Evolutionary conservation across 2,113 vertebrate species (phyloP).

Genomic region (Engystomops pustulosus): DNA sequence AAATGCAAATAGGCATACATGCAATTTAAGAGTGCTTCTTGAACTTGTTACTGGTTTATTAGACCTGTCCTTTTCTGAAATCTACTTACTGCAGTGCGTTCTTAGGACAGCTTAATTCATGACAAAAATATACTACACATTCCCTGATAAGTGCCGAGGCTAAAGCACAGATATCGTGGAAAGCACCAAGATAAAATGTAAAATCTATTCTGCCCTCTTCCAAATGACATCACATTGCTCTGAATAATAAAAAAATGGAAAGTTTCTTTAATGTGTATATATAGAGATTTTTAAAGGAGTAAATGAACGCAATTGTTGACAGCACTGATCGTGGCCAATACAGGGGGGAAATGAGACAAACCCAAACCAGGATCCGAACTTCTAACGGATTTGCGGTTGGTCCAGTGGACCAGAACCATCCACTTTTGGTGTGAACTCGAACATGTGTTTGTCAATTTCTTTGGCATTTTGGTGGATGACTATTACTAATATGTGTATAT

Average conservation of each 20-base stretch:
- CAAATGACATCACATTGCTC: not conserved
- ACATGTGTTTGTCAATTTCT: no score
- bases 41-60: not conserved
- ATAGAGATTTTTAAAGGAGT: no score
- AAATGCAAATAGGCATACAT: not conserved
- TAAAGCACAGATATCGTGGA: not conserved
- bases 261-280: no score
- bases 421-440: no score
- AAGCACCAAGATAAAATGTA: not conserved
- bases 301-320: no score
- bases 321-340: no score
- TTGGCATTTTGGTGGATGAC: no score
- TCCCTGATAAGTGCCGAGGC: not conserved
- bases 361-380: no score
- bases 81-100: constrained; percentile 13
- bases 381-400: no score
- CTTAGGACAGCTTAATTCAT: not conserved
- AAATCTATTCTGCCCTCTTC: not conserved
- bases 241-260: not conserved
- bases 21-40: not conserved
- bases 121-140: not conserved
- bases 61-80: constrained; percentile 1
- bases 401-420: no score
- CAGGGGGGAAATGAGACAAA: no score
- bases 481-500: no score